Conservation (phyloP, 2,797 vertebrate genomes). For the Hemibagrus guttatus region DNA sequence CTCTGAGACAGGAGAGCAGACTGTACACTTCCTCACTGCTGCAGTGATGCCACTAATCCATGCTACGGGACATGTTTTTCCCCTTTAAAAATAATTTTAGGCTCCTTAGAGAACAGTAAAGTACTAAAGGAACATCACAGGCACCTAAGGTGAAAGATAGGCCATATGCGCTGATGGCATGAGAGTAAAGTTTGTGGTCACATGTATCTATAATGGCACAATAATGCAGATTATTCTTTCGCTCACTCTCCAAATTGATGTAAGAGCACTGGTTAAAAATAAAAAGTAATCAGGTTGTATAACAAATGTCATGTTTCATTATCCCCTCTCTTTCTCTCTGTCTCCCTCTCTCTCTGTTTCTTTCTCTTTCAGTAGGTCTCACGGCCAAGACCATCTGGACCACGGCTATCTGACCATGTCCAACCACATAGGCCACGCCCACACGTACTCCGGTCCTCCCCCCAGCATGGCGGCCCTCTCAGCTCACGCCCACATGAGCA, state of each 20-base stretch:
- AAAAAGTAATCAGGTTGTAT: background rate
- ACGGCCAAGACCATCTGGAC: conserved; percentile 80
- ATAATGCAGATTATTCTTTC: background rate
- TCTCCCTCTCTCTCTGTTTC: background rate
- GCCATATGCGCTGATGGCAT: background rate
- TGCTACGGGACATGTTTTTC: background rate
- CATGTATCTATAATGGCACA: background rate
- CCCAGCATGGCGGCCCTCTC: conserved; percentile 78
- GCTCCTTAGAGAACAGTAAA: too few relatives aligned
- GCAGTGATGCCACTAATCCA: background rate
- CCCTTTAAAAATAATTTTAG: background rate
- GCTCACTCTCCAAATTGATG: background rate
- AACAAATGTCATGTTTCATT: background rate
- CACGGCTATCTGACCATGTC: conserved; percentile 90
- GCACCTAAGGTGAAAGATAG: background rate
- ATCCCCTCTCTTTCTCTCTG: background rate
- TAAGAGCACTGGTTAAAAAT: background rate
- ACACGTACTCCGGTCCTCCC: conserved; percentile 82
- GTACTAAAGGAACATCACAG: background rate
- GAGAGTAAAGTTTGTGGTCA: background rate
- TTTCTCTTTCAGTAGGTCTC: conserved; percentile 77
- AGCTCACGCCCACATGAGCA: conserved; percentile 79
- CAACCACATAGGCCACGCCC: conserved; percentile 84
- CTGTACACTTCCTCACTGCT: background rate
- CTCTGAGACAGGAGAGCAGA: background rate